These are phyloP conservation scores for Hyles lineata DNA, from an alignment of 2,888 invertebrate genomes.

Conservation along the genomic window DNA sequence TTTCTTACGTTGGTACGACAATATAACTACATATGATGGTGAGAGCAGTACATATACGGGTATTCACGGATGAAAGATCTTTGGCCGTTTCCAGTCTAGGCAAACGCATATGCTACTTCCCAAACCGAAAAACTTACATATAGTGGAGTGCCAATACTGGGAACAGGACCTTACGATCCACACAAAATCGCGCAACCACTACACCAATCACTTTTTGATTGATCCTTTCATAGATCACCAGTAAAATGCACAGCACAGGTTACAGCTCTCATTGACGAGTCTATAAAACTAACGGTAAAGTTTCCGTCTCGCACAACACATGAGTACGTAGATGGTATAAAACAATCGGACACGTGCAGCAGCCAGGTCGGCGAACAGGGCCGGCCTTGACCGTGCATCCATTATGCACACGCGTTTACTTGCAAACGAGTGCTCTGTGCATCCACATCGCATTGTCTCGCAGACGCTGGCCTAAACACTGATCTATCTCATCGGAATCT, in stretches of 20 bases:
- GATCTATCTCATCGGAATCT: background rate
- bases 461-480: background rate
- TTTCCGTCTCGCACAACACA: slow-evolving; percentile 1
- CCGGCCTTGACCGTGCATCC: slow-evolving; percentile 81
- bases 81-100: no score
- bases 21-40: no score
- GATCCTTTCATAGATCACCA: no score
- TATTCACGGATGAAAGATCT: no score
- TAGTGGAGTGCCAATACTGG: no score
- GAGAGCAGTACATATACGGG: no score
- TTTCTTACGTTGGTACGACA: no score
- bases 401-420: slow-evolving; percentile 82
- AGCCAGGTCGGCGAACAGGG: slow-evolving; percentile 67
- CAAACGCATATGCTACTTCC: no score
- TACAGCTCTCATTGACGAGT: slow-evolving; percentile 7
- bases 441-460: slow-evolving; percentile 49
- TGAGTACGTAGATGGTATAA: slow-evolving; percentile 53
- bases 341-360: slow-evolving; percentile 76
- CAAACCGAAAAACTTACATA: no score
- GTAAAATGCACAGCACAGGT: background rate
- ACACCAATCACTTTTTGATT: no score
- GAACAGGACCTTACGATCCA: no score
- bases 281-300: slow-evolving; percentile 33
- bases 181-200: no score
- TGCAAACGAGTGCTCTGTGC: slow-evolving; percentile 78